Conservation (phyloP, 2,113 vertebrate species). For the Mesitornis unicolor region DNA sequence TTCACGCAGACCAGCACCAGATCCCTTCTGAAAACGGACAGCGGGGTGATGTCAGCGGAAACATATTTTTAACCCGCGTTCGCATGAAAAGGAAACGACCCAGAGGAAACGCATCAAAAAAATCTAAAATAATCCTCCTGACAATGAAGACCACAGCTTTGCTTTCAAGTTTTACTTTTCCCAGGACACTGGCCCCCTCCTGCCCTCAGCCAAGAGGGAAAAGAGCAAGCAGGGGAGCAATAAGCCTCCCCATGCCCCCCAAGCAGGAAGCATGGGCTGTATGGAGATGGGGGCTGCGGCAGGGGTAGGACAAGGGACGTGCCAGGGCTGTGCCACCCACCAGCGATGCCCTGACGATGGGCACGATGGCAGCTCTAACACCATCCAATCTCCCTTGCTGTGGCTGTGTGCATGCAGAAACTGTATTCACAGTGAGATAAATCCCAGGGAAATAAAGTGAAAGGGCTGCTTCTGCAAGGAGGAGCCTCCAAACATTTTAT, state of each 20-base stretch:
- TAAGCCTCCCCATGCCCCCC: neutral
- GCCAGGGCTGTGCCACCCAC: neutral
- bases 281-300: neutral
- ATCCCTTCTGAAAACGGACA: slow-evolving; percentile 5
- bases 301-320: neutral
- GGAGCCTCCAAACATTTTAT: neutral
- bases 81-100: slow-evolving; percentile 31
- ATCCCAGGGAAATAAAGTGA: too few relatives aligned
- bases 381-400: fast-evolving
- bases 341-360: neutral
- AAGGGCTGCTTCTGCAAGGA: neutral
- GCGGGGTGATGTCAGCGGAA: slow-evolving; percentile 67
- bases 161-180: slow-evolving; percentile 63
- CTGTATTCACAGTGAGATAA: neutral
- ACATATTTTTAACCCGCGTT: slow-evolving; percentile 45
- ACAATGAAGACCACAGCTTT: slow-evolving; percentile 5
- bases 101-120: slow-evolving; percentile 52
- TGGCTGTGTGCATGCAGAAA: fast-evolving
- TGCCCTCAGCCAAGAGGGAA: slow-evolving; percentile 12
- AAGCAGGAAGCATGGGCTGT: slow-evolving; percentile 3
- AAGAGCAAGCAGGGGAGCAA: neutral
- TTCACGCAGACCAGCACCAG: neutral
- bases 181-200: slow-evolving; percentile 53
- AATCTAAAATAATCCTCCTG: neutral
- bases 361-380: neutral